Evolutionary conservation across 2,797 vertebrate species (phyloP), one percentile per base, ranked within the genome.

Genomic region (Artibeus jamaicensis): DNA sequence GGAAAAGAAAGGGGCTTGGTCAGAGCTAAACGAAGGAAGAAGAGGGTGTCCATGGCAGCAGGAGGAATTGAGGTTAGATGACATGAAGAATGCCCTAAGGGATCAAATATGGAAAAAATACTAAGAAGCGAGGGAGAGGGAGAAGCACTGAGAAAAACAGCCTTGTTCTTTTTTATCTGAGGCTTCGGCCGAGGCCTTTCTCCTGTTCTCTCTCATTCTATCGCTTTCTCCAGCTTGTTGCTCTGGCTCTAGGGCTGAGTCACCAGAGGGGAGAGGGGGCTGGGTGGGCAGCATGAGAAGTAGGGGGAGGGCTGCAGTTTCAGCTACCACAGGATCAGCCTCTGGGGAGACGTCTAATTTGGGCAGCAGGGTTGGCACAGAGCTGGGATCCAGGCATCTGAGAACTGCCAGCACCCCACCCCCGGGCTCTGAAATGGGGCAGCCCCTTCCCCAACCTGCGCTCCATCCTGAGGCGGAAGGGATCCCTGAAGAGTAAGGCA

Each of bases 281-380:
- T 92, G 94, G 86, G 37, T 90, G 93, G 93, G 92, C 78, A 91
- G 83, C 0, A 0, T 29, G 24, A 74, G 85, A 57, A 32, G 67
- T 4, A 26, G 44, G 77, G 48, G 48, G 67, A 87, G 68, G 84
- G 68, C 88, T 94, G 86, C 70, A 46, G 71, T 81, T 94, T 94
- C 88, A 81, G 89, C 93, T 15, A 18, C 92, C 34, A 48, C 19
- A 29, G 92, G 86, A 87, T 90, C 34, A 15, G 92, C 79, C 96
- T 95, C 96, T 95, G 71, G 95, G 91, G 97, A 98, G 91, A 50
- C 46, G 89, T 86, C 88, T 97, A 97, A 96, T 96, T 97, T 21
- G 7, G 95, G 96, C 91, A 93, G 86, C 94, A 59, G 73, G 42
- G 21, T 55, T 95, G 95, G 90, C 88, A 78, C 34, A 21, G 86